Evolutionary conservation across 2,797 vertebrate species (phyloP), one percentile per base, ranked within the genome.

Genomic region (Anolis apletophallus): DNA sequence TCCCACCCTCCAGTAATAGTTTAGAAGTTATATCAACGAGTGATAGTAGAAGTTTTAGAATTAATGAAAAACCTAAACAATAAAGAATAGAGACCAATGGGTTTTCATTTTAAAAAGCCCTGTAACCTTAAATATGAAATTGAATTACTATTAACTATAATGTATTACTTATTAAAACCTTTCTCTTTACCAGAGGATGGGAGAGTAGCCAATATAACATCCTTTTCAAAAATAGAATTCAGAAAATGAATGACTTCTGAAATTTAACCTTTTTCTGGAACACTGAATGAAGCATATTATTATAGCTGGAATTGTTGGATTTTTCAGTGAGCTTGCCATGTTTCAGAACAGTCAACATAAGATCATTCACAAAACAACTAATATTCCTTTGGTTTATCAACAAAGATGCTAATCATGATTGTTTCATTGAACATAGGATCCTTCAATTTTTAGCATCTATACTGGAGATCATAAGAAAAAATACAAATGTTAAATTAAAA

Each of bases 81-180:
- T 73, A 72, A 85, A 50, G 40, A 79, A 52, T 85, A 68, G 36
- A 72, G 36, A 23, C 59, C 75, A 57, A 26, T 79, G 34, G 52
- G 40, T 59, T 79, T 85, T 50, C 68, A 59, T 85, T 72, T 80
- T 68, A 85, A 8, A 46, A 46, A 46, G 3, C 5, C 46, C 46
- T 46, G 5, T 46, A 6, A 85, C 61, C 26, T 85, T 29, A 79
- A 61, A 59, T 5, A 80, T 57, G 68, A 80, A 85, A 72, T 50
- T 57, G 52, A 71, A 77, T 54, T 72, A 85, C 55, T 57, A 59
- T 80, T 85, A 80, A 77, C 68, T 61, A 72, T 80, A 61, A 61
- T 52, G 67, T 34, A 73, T 85, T 34, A 80, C 84, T 85, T 80
- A 85, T 85, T 80, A 80, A 80, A 80, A 85, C 61, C 68, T 61